Evolutionary conservation across 1,140 invertebrate genomes (phyloP), one percentile per base, ranked within the genome.

Genomic region (Magallana gigas): DNA sequence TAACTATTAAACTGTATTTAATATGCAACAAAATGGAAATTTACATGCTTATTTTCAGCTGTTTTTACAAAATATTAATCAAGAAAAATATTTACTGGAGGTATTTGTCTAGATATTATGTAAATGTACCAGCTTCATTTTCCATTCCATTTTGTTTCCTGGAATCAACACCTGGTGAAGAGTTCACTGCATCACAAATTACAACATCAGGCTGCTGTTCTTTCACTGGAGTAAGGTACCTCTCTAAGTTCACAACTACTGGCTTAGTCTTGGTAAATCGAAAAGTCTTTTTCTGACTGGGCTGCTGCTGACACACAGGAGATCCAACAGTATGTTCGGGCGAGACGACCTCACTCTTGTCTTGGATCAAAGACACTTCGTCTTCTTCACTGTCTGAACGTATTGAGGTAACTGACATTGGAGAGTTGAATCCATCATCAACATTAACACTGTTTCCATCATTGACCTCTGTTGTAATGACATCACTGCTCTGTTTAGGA

Each of bases 211-310:
- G 68, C 23, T 36, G 11, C 14, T 76, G 29, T 29, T 11, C 36
- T 8, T 29, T 76, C 18, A 5, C 18, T 76, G 68, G 68, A 29
- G 68, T 29, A 9, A 36, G 7, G 12, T 12, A 8, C 36, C 9
- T 8, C 68, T 36, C 8, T 76, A 36, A 76, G 36, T 11, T 76
- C 7, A 29, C 29, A 14, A 12, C 36, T 36, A 12, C 29, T 29
- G 68, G 18, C 14, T 76, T 76, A 36, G 68, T 76, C 68, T 76
- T 76, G 18, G 68, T 76, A 76, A 76, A 76, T 76, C 23, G 23
- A 23, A 76, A 76, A 11, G 68, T 11, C 23, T 76, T 76, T 36
- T 12, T 76, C 23, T 29, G 23, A 76, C 8, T 11, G 23, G 16
- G 60, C 16, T 23, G 23, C 68, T 12, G 23, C 8, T 12, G 11